Evolutionary conservation across 1,140 invertebrate species (phyloP), one percentile per base, ranked within the genome.

Genomic region (Drosophila cardini): DNA sequence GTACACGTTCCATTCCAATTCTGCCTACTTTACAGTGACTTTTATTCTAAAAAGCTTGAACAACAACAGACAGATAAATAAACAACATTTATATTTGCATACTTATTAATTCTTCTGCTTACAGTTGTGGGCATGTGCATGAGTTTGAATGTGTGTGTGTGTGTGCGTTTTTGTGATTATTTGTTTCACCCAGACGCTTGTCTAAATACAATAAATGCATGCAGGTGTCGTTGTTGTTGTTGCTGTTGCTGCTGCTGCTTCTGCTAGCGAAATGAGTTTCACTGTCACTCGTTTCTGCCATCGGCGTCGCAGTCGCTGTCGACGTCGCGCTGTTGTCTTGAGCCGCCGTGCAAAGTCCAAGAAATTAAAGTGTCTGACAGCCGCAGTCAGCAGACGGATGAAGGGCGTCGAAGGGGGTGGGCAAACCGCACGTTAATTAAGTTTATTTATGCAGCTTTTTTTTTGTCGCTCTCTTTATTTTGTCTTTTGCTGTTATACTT

Each of bases 271-370:
- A 65, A 52, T 55, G 45, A 72, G 53, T 72, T 72, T 72, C 69
- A 72, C 69, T 72, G 80, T 82, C 60, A 80, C 71, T 79, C 77
- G 76, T 34, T 52, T 50, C 60, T 21, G 48, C 13, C 13, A 55
- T 52, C 46, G 67, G 15, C 6, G 43, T 36, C 34, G 48, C 16
- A 10, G 64, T 42, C 43, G 45, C 42, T 9, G 63, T 26, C 9
- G 9, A 2, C 34, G 60, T 43, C 13, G 58, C 61, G 55, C 68
- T 76, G 80, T 67, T 76, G 82, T 86, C 75, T 86, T 87, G 83
- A 86, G 83, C 83, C 83, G 83, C 79, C 83, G 83, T 79, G 61
- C 84, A 87, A 86, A 86, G 83, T 86, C 84, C 83, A 79, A 79
- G 79, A 86, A 87, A 87, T 87, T 87, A 76, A 87, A 87, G 72